phyloP scores from a whole-genome alignment of 92 coral and sea anemone genomes.

The Palythoa grandis region DNA sequence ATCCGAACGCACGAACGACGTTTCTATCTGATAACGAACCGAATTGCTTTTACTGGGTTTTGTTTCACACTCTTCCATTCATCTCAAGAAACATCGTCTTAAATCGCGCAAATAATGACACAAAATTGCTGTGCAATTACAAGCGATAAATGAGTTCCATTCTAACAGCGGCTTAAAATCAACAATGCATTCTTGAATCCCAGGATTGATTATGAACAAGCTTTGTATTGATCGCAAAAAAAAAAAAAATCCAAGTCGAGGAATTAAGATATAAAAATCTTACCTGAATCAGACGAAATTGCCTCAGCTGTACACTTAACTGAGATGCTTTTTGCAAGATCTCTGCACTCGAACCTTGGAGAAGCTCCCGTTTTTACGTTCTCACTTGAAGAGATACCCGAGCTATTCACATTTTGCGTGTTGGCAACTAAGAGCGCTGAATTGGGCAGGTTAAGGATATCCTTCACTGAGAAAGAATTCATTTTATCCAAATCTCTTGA shows the following conservation, averaged over 20 bases:
- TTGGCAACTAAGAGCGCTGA: slow-evolving; percentile 76
- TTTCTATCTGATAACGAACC: not conserved
- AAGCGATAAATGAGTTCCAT: slow-evolving; percentile 46
- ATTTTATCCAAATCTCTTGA: slow-evolving; percentile 58
- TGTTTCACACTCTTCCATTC: not conserved
- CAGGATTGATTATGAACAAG: slow-evolving; percentile 36
- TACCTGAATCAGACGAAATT: slow-evolving; percentile 46
- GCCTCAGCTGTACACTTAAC: slow-evolving; percentile 36
- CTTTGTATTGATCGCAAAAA: slow-evolving; percentile 40
- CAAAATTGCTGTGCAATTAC: slow-evolving; percentile 46
- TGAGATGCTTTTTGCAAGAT: slow-evolving; percentile 27
- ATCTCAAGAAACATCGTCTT: slow-evolving; percentile 11
- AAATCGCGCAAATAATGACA: slow-evolving; percentile 36
- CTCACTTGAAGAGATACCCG: slow-evolving; percentile 85
- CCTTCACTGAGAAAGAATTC: slow-evolving; percentile 96
- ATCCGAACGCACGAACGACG: slow-evolving; percentile 16
- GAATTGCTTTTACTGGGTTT: not conserved
- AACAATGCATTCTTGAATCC: slow-evolving; percentile 50
- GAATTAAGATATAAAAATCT: slow-evolving; percentile 11
- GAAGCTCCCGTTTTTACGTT: slow-evolving; percentile 65
- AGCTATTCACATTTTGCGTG: slow-evolving; percentile 66
- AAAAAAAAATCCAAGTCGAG: slow-evolving; percentile 25
- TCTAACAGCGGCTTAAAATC: slow-evolving; percentile 43
- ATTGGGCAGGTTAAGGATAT: slow-evolving; percentile 91
- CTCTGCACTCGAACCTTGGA: slow-evolving; percentile 51